Conservation (phyloP, 2,797 vertebrate species). For the Oreonectes daqikongensis region DNA sequence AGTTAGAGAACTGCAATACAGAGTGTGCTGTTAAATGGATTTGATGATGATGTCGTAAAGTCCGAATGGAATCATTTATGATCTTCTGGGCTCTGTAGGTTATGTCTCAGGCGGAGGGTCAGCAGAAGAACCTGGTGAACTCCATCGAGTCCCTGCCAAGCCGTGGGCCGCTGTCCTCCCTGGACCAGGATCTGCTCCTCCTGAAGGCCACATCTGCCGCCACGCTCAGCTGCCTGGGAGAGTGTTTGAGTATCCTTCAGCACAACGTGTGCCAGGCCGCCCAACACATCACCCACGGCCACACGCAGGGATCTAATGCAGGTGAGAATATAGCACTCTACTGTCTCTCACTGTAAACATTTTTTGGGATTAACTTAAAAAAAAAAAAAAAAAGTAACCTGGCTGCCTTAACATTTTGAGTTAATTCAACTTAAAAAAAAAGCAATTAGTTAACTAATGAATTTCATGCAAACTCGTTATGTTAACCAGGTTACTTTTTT, state of each 20-base stretch:
- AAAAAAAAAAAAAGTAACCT: too few relatives aligned
- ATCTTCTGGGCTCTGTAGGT: constrained; percentile 68
- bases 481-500: too few relatives aligned
- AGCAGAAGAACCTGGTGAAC: constrained; percentile 85
- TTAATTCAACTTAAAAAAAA: too few relatives aligned
- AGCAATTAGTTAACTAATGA: too few relatives aligned
- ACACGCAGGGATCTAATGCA: constrained; percentile 66
- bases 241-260: constrained; percentile 87
- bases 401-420: too few relatives aligned
- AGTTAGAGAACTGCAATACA: not conserved
- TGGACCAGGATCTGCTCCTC: constrained; percentile 89
- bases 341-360: too few relatives aligned
- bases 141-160: constrained; percentile 86
- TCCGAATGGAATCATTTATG: not conserved
- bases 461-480: too few relatives aligned
- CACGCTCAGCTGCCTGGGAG: constrained; percentile 90
- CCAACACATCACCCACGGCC: constrained; percentile 66
- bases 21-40: not conserved
- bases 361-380: too few relatives aligned
- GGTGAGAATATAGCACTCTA: constrained; percentile 37
- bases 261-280: constrained; percentile 82
- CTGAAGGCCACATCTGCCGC: constrained; percentile 92
- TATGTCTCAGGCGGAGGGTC: constrained; percentile 84
- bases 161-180: constrained; percentile 84
- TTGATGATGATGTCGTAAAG: constrained; percentile 5